Conservation (phyloP, 2,113 vertebrate genomes). For the Entelurus aequoreus region DNA sequence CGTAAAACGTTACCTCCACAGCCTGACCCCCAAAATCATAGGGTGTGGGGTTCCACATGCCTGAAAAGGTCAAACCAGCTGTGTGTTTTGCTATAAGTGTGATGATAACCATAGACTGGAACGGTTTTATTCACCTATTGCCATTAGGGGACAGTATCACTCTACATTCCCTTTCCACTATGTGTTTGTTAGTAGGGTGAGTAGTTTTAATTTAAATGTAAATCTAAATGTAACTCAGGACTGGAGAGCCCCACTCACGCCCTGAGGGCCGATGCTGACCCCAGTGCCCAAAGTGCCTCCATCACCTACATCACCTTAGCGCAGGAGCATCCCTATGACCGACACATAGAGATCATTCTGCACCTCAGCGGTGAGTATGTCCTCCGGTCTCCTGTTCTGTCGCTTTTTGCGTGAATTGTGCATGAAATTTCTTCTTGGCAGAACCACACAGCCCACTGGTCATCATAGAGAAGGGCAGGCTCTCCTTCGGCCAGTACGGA, state of each 20-base stretch:
- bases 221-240: conserved; percentile 59
- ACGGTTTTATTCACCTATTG: background rate
- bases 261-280: conserved; percentile 86
- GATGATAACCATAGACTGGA: background rate
- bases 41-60: too few relatives aligned
- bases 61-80: too few relatives aligned
- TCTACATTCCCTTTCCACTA: background rate
- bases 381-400: background rate
- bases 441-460: conserved; percentile 89
- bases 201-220: background rate
- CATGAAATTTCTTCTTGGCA: conserved; percentile 37
- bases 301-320: conserved; percentile 90
- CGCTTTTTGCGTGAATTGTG: background rate
- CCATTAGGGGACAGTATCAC: too few relatives aligned
- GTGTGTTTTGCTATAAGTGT: too few relatives aligned
- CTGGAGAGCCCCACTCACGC: conserved; percentile 92
- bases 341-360: conserved; percentile 88
- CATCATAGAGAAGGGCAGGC: conserved; percentile 81
- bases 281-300: conserved; percentile 85
- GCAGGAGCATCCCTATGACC: conserved; percentile 83
- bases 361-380: conserved; percentile 85
- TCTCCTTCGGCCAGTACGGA: conserved; percentile 83
- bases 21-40: too few relatives aligned
- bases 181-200: background rate
- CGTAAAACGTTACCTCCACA: background rate